phyloP scores from a whole-genome alignment of 2,797 vertebrate species.

The Salmo trutta region DNA sequence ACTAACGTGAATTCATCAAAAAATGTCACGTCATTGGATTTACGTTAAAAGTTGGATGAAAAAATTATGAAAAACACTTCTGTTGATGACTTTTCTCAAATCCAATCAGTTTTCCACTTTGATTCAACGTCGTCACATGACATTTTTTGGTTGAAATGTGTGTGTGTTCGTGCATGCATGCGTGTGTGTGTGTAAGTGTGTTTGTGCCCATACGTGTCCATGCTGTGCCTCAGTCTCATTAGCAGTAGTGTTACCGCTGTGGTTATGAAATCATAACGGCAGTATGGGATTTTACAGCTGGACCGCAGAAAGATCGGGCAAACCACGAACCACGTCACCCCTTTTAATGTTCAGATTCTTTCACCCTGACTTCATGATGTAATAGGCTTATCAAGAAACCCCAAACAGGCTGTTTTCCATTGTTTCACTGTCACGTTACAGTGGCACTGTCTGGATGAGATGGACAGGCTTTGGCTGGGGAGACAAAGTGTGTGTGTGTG shows the following conservation, averaged over 20 bases:
- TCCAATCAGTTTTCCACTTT: too few species aligned
- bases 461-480: too few species aligned
- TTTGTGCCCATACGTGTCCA: conserved; percentile 11
- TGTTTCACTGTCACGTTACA: conserved; percentile 37
- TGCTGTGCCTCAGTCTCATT: conserved; percentile 47
- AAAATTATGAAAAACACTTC: too few species aligned
- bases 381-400: conserved; percentile 55
- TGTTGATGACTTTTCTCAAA: too few species aligned
- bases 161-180: conserved; percentile 1
- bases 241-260: conserved; percentile 38
- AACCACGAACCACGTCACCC: conserved; percentile 43
- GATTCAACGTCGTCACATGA: too few species aligned
- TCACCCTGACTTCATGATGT: conserved; percentile 54
- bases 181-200: conserved; percentile 7
- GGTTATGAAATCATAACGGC: conserved; percentile 65
- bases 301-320: conserved; percentile 44
- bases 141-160: conserved; percentile 8
- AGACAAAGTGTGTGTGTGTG: too few species aligned
- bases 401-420: conserved; percentile 48
- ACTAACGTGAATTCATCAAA: too few species aligned
- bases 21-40: too few species aligned
- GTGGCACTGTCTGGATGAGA: not conserved
- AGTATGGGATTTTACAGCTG: conserved; percentile 52
- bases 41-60: too few species aligned
- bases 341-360: conserved; percentile 52